Evolutionary conservation across 1,140 invertebrate genomes (phyloP), one percentile per base, ranked within the genome.

Genomic region (Brachionus angularis): DNA sequence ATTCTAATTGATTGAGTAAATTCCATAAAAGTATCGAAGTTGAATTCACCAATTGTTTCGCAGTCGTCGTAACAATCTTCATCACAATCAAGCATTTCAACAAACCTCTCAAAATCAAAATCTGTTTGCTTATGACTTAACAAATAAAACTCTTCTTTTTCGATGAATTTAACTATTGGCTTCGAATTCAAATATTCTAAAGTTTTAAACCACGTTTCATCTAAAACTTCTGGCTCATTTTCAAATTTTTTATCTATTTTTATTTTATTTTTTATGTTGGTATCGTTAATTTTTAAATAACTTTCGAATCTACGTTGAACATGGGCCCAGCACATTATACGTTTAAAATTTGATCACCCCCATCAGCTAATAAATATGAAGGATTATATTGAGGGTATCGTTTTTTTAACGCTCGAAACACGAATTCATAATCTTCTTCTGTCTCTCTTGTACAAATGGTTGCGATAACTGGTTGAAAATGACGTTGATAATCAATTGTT

Each of bases 381-480:
- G 16, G 23, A 21, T 25, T 50, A 27, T 25, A 21, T 25, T 50
- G 23, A 25, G 47, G 47, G 14, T 7, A 50, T 25, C 27, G 23
- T 25, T 52, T 52, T 52, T 52, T 25, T 52, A 52, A 10, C 25
- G 49, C 23, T 8, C 27, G 23, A 52, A 52, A 52, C 25, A 52
- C 21, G 29, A 52, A 52, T 27, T 52, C 49, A n/a, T 27, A 52
- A 52, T 52, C 49, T 21, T 52, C 49, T 52, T 29, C 49, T 27
- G 49, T 52, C 27, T 52, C 49, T 52, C 49, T 52, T 14, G 49
- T 52, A 52, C 49, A 52, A 29, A 52, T 52, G n/a, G 3, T 27
- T 27, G 27, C 49, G 29, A 21, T 27, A 10, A 52, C 25, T 12
- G 49, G 25, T 27, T 52, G 49, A 52, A 52, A 52, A 27, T 52